Conservation (phyloP, 2,113 vertebrate genomes). For the Malurus alboscapulatus region DNA sequence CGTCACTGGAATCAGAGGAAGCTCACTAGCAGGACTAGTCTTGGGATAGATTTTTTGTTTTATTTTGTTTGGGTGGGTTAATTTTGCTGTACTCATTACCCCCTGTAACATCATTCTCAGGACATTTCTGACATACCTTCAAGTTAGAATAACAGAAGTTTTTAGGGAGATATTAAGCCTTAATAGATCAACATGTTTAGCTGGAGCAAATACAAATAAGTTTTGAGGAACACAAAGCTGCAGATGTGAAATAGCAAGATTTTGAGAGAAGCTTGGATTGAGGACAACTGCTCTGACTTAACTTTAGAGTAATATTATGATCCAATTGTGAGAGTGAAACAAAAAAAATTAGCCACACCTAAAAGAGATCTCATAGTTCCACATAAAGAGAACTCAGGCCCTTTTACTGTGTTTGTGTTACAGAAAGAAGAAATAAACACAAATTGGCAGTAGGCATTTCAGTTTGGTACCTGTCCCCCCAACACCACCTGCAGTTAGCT, state of each 20-base stretch:
- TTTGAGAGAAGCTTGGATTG: not conserved
- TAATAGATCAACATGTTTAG: not conserved
- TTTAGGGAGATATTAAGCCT: not conserved
- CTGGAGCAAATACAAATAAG: not conserved
- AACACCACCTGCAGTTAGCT: not conserved
- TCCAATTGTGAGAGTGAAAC: not conserved
- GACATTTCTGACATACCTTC: not conserved
- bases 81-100: not conserved
- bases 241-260: not conserved
- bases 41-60: not conserved
- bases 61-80: not conserved
- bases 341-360: not conserved
- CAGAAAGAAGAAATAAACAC: not conserved
- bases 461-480: not conserved
- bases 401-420: fast-evolving
- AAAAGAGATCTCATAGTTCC: not conserved
- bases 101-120: not conserved
- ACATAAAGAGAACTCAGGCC: not conserved
- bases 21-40: not conserved
- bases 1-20: not conserved
- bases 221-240: not conserved
- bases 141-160: not conserved
- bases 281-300: not conserved
- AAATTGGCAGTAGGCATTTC: not conserved
- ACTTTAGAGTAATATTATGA: not conserved